Evolutionary conservation across 2,888 invertebrate genomes (phyloP), one percentile per base, ranked within the genome.

Genomic region (Spilosoma lubricipeda): DNA sequence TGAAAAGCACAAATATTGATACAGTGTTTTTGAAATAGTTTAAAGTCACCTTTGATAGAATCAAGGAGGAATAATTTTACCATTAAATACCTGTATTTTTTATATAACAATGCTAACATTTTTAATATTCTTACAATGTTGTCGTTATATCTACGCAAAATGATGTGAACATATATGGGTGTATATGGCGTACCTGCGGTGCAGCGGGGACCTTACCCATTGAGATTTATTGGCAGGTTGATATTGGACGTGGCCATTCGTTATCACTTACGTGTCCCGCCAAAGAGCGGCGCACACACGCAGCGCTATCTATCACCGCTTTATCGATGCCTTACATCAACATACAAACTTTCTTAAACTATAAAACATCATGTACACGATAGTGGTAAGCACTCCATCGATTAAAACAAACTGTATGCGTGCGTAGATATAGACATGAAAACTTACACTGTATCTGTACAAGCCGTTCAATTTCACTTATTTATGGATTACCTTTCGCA

Each of bases 321-420:
- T 67, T 72, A 72, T 72, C 72, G 72, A 73, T 42, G 67, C 56
- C 63, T 68, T 68, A 64, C 20, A 67, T 72, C 72, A 67, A 67
- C 67, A 72, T 72, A 68, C 48, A 36, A 67, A 42, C 72, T 59
- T 36, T 73, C 68, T 68, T 56, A 18, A 73, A 73, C 68, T 56
- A 59, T 48, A 68, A 68, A 72, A 72, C 42, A 72, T 45, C 63
- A 64, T 45, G 68, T 73, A 67, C 59, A 63, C 56, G 42, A 33
- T 13, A n/a, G 13, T 15, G 39, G 36, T 27, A 9, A 56, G 23
- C 39, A 59, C 70, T 15, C 45, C 3, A 23, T n/a, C 20, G 70
- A 59, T 39, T 70, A 63, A 59, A 59, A 11, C 63, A 20, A n/a
- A 63, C 42, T 30, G 69, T 33, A 9, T n/a, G 18, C 39, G 23